Evolutionary conservation across 2,888 invertebrate species (phyloP), one percentile per base, ranked within the genome.

Genomic region (Oeneis ivallda): DNA sequence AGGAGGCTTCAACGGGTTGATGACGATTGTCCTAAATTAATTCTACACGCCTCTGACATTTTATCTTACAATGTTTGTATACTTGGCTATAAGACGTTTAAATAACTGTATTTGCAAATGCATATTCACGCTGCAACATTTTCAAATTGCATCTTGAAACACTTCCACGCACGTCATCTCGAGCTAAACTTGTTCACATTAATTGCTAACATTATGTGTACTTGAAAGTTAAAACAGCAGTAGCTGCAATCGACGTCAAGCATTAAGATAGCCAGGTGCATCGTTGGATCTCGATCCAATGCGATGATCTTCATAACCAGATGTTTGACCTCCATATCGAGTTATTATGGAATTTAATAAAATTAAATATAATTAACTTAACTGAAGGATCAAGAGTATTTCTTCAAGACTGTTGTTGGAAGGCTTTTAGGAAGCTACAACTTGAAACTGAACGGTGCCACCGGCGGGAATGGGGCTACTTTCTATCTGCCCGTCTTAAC

Each of bases 181-280:
- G 37, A 39, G 56, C 59, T 53, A 62, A 59, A 56, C 60, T 56
- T 13, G 50, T 59, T 47, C 37, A 41, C 41, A 56, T 43, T 61
- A 57, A 58, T 53, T 61, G 50, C 61, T 52, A 50, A 64, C 43
- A 67, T 64, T 61, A 61, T 56, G 47, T 45, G n/a, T 37, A 53
- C 56, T 56, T 56, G 56, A 54, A 17, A 56, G 56, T 41, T 19
- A 13, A 2, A 26, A 56, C 56, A 56, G 56, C 41, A 41, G 56
- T 10, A 37, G 49, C 11, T 11, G 19, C 11, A 54, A 17, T 39
- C 54, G 11, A 54, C 53, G 34, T 56, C 63, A 60, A 54, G 13
- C 56, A 56, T 63, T 63, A 54, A 39, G 61, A 61, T 32, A 41
- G 26, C 45, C 66, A 68, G 68, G 57, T 66, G 66, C 64, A 54